These are phyloP conservation scores for Drosophila melanica DNA, from an alignment of 1,140 invertebrate genomes.

Conservation along the genomic window DNA sequence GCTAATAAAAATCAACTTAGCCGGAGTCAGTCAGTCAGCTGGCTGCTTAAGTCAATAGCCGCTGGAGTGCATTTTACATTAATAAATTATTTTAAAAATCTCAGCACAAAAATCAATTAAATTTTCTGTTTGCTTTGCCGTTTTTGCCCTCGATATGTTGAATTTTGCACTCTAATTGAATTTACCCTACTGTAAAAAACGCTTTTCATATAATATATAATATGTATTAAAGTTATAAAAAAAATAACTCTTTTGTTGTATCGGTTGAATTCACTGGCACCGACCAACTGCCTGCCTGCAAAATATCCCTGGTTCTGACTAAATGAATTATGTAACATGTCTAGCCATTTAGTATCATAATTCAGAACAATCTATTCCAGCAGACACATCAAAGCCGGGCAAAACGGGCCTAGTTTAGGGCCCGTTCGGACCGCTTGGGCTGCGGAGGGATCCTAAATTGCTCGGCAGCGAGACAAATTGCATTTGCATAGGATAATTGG, in stretches of 20 bases:
- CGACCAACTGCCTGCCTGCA: slow-evolving; percentile 33
- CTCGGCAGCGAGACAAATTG: slow-evolving; percentile 76
- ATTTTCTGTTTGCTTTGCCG: slow-evolving; percentile 37
- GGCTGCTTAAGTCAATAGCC: slow-evolving; percentile 31
- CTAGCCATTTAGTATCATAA: slow-evolving; percentile 81
- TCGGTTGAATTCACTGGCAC: slow-evolving; percentile 10
- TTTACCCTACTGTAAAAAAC: slow-evolving; percentile 38
- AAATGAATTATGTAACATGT: slow-evolving; percentile 82
- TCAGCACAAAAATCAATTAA: slow-evolving; percentile 60
- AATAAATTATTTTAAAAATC: slow-evolving; percentile 23
- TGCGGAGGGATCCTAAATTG: slow-evolving; percentile 58
- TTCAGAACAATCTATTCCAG: slow-evolving; percentile 76
- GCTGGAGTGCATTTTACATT: background rate
- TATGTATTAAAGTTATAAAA: slow-evolving; percentile 28
- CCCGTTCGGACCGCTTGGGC: background rate
- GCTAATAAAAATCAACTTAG: slow-evolving; percentile 48
- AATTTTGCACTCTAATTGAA: slow-evolving; percentile 58
- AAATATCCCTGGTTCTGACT: slow-evolving; percentile 57
- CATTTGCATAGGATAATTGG: slow-evolving; percentile 81
- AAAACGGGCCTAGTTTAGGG: slow-evolving; percentile 39
- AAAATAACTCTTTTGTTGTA: slow-evolving; percentile 24
- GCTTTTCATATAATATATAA: background rate
- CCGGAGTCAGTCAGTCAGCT: slow-evolving; percentile 6
- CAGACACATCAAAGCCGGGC: slow-evolving; percentile 60
- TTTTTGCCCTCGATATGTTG: slow-evolving; percentile 10